Conservation (phyloP, 2,888 invertebrate species). For the Orthosia gothica region DNA sequence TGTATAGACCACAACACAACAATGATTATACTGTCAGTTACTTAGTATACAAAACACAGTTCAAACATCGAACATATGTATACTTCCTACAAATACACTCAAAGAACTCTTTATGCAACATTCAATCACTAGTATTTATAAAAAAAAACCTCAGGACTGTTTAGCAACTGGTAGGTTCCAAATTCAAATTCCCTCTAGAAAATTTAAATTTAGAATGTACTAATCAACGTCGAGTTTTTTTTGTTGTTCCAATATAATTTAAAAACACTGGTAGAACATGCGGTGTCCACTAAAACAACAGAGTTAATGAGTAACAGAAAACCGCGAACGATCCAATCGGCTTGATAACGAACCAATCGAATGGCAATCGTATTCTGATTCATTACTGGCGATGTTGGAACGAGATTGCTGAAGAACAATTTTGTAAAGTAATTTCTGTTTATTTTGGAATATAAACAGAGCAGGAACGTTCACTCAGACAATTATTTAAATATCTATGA, state of each 20-base stretch:
- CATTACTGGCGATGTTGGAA: conserved; percentile 23
- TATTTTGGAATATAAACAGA: background rate
- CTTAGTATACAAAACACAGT: background rate
- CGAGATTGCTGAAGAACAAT: conserved; percentile 19
- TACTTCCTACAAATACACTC: background rate
- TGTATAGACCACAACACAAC: background rate
- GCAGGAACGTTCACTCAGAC: no score
- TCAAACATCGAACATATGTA: background rate
- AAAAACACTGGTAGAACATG: conserved; percentile 24
- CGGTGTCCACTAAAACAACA: conserved; percentile 39
- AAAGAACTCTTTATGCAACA: background rate
- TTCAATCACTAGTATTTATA: no score
- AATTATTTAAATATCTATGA: no score
- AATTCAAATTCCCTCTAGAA: no score
- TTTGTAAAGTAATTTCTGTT: background rate
- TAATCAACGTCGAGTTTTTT: no score
- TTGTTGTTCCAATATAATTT: background rate
- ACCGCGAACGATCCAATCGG: conserved; percentile 41
- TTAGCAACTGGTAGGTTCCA: no score
- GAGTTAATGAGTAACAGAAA: conserved; percentile 60
- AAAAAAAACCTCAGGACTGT: no score
- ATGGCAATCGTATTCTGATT: conserved; percentile 48
- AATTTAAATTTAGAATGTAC: no score
- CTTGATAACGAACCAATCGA: conserved; percentile 60
- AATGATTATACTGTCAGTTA: background rate